Conservation (phyloP, 2,888 invertebrate species). For the Archaeoteleia sp. region DNA sequence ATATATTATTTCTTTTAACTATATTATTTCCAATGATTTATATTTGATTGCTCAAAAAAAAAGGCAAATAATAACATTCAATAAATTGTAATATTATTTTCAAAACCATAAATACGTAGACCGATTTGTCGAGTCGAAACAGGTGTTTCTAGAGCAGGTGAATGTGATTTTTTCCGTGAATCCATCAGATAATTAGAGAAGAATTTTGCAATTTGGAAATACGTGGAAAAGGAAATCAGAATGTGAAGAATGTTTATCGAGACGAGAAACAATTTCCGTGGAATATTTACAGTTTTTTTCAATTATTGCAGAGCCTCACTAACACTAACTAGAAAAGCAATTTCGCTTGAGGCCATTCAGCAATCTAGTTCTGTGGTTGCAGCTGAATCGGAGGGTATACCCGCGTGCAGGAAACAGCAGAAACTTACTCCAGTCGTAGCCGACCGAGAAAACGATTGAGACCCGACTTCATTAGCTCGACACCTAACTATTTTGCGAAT, state of each 20-base stretch:
- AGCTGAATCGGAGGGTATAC: constrained; percentile 44
- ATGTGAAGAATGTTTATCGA: constrained; percentile 16
- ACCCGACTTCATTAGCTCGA: constrained; percentile 43
- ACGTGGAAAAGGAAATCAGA: constrained; percentile 1
- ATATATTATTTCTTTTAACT: too few species aligned
- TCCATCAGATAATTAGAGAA: too few species aligned
- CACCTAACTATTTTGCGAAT: constrained; percentile 30
- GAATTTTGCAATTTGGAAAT: too few species aligned
- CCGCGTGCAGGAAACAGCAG: constrained; percentile 38
- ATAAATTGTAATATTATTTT: too few species aligned
- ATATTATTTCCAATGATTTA: too few species aligned
- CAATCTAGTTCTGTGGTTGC: constrained; percentile 46
- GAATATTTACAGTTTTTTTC: constrained; percentile 32
- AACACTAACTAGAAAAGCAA: constrained; percentile 44
- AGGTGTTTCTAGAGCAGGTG: too few species aligned
- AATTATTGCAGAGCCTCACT: constrained; percentile 15
- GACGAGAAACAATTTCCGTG: constrained; percentile 13
- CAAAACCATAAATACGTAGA: too few species aligned
- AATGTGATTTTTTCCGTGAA: too few species aligned
- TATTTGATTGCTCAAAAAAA: too few species aligned
- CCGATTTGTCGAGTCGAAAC: too few species aligned
- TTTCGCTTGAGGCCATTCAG: constrained; percentile 39
- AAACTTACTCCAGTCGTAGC: constrained; percentile 26
- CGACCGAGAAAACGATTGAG: constrained; percentile 37
- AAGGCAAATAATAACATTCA: too few species aligned